Evolutionary conservation across 1,140 invertebrate species (phyloP).

Genomic region (Pomacea maculata): DNA sequence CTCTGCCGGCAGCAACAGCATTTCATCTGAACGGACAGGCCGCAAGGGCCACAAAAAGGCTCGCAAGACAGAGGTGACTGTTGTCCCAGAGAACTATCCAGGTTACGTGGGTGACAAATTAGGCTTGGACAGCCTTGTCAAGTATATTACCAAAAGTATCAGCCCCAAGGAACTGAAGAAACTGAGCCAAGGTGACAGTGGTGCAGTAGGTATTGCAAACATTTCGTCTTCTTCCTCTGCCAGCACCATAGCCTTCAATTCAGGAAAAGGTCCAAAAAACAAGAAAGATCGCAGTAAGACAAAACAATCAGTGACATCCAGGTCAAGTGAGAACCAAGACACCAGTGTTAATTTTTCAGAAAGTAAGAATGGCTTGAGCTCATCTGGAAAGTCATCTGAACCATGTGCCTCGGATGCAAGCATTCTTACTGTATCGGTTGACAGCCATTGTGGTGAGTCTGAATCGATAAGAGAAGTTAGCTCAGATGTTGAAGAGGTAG

Average conservation of each 20-base stretch:
- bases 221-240: background rate
- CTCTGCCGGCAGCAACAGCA: constrained; percentile 9
- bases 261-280: constrained; percentile 45
- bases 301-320: constrained; percentile 23
- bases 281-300: constrained; percentile 42
- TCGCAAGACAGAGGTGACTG: constrained; percentile 31
- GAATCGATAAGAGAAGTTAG: background rate
- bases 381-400: background rate
- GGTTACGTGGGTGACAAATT: constrained; percentile 45
- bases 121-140: constrained; percentile 44
- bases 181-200: constrained; percentile 23
- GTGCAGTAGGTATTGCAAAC: background rate
- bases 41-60: constrained; percentile 25
- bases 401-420: no score
- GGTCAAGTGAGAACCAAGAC: constrained; percentile 24
- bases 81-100: constrained; percentile 42
- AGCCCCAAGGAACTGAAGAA: constrained; percentile 36
- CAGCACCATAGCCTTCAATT: background rate
- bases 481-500: constrained; percentile 13
- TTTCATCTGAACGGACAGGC: constrained; percentile 14
- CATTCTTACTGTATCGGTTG: no score
- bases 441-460: no score
- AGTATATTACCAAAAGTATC: constrained; percentile 46
- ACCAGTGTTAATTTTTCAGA: constrained; percentile 1
- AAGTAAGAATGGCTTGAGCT: background rate